phyloP scores from a whole-genome alignment of 2,113 vertebrate species.

The Paraplagusia blochii region DNA sequence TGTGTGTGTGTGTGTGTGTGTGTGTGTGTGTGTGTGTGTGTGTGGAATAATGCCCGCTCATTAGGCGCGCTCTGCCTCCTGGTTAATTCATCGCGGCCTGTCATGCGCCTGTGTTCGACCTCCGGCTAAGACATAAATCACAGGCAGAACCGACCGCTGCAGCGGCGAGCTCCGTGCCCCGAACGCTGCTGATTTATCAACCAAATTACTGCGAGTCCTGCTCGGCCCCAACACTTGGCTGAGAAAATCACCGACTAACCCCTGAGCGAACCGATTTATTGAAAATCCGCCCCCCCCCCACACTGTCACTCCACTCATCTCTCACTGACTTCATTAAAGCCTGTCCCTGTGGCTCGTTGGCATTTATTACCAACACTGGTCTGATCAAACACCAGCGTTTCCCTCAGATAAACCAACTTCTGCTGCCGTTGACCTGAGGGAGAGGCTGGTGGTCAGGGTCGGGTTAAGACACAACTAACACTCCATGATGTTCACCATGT shows the following conservation, averaged over 20 bases:
- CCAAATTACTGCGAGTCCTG: slow-evolving; percentile 88
- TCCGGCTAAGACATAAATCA: slow-evolving; percentile 98
- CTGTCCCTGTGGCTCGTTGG: slow-evolving; percentile 71
- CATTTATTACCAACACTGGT: slow-evolving; percentile 72
- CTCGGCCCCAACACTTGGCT: slow-evolving; percentile 72
- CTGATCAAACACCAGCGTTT: slow-evolving; percentile 73
- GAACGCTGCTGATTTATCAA: slow-evolving; percentile 89
- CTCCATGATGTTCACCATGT: no score
- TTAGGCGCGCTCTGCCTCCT: slow-evolving; percentile 88
- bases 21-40: slow-evolving; percentile 37
- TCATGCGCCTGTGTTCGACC: slow-evolving; percentile 90
- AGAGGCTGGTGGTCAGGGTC: no score
- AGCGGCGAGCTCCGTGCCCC: slow-evolving; percentile 66
- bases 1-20: no score
- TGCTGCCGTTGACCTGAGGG: no score
- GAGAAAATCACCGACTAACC: slow-evolving; percentile 77
- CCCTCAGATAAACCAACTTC: slow-evolving; percentile 12
- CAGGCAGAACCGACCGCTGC: slow-evolving; percentile 78
- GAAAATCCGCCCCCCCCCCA: slow-evolving; percentile 67
- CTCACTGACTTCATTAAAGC: slow-evolving; percentile 77
- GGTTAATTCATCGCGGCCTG: slow-evolving; percentile 96
- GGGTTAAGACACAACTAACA: no score
- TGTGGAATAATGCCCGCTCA: slow-evolving; percentile 94
- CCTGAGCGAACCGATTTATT: slow-evolving; percentile 82
- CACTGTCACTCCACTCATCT: slow-evolving; percentile 72